These are phyloP conservation scores for Cygnus olor DNA, from an alignment of 2,797 vertebrate genomes.

Conservation along the genomic window DNA sequence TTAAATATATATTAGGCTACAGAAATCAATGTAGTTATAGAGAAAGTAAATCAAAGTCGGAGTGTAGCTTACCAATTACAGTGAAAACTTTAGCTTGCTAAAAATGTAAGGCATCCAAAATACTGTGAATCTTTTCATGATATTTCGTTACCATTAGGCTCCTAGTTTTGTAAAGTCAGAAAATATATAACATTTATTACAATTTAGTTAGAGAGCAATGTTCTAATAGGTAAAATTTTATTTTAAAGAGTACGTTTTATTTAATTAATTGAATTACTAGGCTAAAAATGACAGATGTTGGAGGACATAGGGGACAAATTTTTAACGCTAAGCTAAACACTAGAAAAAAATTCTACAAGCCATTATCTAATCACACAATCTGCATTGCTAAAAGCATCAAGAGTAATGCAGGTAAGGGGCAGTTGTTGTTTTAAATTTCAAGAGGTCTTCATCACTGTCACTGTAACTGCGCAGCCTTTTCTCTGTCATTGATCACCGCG, in stretches of 20 bases:
- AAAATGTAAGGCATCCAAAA: slow-evolving; percentile 30
- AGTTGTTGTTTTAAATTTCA: background rate
- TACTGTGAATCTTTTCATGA: slow-evolving; percentile 19
- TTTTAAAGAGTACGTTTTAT: slow-evolving; percentile 41
- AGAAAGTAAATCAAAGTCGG: slow-evolving; percentile 56
- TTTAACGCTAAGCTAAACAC: slow-evolving; percentile 29
- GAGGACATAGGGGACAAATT: slow-evolving; percentile 34
- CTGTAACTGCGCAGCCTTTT: background rate
- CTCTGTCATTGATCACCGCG: background rate
- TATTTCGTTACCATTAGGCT: slow-evolving; percentile 1
- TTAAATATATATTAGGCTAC: slow-evolving; percentile 64
- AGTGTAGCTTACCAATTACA: background rate
- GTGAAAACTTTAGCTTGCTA: background rate
- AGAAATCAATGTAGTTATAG: slow-evolving; percentile 49
- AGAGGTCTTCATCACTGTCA: too few relatives aligned
- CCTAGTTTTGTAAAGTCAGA: slow-evolving; percentile 22
- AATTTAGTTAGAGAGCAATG: slow-evolving; percentile 47
- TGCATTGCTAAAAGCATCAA: background rate
- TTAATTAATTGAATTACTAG: slow-evolving; percentile 58
- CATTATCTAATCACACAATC: background rate
- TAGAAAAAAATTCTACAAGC: background rate
- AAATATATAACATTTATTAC: slow-evolving; percentile 67
- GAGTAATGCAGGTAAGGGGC: background rate
- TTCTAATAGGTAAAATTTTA: slow-evolving; percentile 40
- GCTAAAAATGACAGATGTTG: slow-evolving; percentile 61